Evolutionary conservation across 2,888 invertebrate genomes (phyloP).

Genomic region (Agonum fuliginosum): DNA sequence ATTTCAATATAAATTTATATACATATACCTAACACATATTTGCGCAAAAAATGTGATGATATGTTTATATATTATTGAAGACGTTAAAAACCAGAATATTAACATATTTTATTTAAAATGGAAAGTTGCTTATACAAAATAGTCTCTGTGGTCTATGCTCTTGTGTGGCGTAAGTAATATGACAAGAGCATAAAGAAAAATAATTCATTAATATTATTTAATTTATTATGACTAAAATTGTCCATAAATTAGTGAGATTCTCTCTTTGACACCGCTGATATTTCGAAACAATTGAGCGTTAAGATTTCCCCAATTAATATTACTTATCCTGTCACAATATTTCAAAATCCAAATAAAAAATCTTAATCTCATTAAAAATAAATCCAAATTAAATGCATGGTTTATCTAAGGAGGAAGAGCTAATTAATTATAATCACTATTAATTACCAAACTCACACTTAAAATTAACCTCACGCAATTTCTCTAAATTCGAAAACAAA

Average conservation of each 20-base stretch:
- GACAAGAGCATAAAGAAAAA: neutral
- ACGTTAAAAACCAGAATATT: neutral
- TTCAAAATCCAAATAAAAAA: constrained; percentile 14
- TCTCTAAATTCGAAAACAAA: constrained; percentile 1
- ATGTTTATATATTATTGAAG: neutral
- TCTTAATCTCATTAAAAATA: constrained; percentile 23
- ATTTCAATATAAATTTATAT: too few relatives aligned
- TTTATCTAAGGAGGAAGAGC: constrained; percentile 23
- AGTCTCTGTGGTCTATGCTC: neutral
- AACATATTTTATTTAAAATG: neutral
- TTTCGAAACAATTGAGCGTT: constrained; percentile 7
- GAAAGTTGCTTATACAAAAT: neutral
- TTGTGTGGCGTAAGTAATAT: neutral
- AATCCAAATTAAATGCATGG: neutral
- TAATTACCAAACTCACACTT: constrained; percentile 30
- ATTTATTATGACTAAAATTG: constrained; percentile 27
- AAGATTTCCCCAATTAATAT: constrained; percentile 5
- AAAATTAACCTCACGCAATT: constrained; percentile 17
- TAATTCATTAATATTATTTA: constrained; percentile 20
- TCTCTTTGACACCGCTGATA: neutral
- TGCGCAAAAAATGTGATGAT: too few relatives aligned
- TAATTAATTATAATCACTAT: constrained; percentile 36
- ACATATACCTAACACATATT: too few relatives aligned
- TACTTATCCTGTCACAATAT: constrained; percentile 41
- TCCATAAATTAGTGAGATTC: constrained; percentile 18